Base-by-base conservation (phyloP, 2,797 vertebrate genomes). In the Crocodylus rhombifer region DNA sequence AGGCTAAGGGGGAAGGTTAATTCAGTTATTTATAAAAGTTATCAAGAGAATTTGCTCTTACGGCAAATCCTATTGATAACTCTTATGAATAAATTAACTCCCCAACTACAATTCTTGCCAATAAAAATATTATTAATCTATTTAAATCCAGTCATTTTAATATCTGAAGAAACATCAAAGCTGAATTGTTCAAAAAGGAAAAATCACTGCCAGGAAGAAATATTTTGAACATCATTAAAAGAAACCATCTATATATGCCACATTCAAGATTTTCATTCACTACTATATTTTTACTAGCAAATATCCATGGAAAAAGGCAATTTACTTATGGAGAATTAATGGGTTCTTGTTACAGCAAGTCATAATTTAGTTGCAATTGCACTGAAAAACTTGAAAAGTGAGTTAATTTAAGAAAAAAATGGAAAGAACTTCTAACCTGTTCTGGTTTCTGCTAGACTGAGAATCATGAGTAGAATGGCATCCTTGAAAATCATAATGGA, bases 211-310 rank as follows among this genome's bases (percentile, higher is more conserved):
- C 20, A 84, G 61, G 16, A 61, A 84, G 65, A 14, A 21, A 80
- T 33, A 33, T 1, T 4, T 18, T 25, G 5, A 65, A 56, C 10
- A 74, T 3, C 4, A 51, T 3, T 56, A 25, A 60, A 62, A 73
- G 14, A 77, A 82, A 77, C 4, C 16, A 65, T 3, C 71, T 0
- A 14, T 14, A 1, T 77, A 73, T 23, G 3, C 5, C 5, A 9
- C 26, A 51, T 82, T 88, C 79, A 21, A 87, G 10, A 67, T 42
- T 82, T 92, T 57, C n/a, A 77, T 28, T 13, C 15, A 57, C 23
- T 3, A 63, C 1, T 14, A 7, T 4, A 36, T 81, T 88, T 78
- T 63, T 81, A 5, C 1, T 1, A 18, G 12, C 87, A 61, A 23
- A 51, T 5, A 10, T 21, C 28, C 63, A 77, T 10, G 60, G 67